Evolutionary conservation across 2,113 vertebrate species (phyloP).

Genomic region (Rhinopomastus cyanomelas): DNA sequence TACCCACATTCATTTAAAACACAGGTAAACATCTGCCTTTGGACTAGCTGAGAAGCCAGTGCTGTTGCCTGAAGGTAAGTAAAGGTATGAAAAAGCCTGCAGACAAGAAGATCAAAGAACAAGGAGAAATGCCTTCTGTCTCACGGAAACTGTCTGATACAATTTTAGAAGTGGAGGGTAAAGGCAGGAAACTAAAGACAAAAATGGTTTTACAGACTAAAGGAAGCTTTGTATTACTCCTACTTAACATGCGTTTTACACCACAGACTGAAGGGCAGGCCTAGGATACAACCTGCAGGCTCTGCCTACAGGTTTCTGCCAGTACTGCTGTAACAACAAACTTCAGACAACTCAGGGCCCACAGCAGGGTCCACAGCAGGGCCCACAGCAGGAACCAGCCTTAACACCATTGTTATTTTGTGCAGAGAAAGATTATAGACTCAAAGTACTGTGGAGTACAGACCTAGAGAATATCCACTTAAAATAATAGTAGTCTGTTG

Average conservation of each 20-base stretch:
- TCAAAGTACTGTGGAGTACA: not conserved
- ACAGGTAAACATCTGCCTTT: not conserved
- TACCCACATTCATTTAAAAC: not conserved
- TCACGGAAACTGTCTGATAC: not conserved
- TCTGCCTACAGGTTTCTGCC: not conserved
- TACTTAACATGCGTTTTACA: not conserved
- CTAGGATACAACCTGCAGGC: not conserved
- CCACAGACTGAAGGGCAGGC: not conserved
- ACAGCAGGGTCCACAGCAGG: not conserved
- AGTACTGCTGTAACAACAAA: rapidly evolving
- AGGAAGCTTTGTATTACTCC: slow-evolving; percentile 22
- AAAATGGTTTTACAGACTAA: slow-evolving; percentile 16
- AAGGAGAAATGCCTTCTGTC: not conserved
- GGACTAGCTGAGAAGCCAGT: not conserved
- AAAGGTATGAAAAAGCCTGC: not conserved
- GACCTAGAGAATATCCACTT: too few species aligned
- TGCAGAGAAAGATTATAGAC: rapidly evolving
- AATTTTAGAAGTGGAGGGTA: not conserved
- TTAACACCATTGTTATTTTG: not conserved
- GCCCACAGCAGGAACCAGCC: not conserved
- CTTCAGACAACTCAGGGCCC: not conserved
- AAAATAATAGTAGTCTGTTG: not conserved
- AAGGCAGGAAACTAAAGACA: slow-evolving; percentile 5
- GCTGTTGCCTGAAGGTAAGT: slow-evolving; percentile 6
- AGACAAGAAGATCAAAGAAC: slow-evolving; percentile 16